Base-by-base conservation (phyloP, 2,113 vertebrate species). In the Cebidichthys violaceus region DNA sequence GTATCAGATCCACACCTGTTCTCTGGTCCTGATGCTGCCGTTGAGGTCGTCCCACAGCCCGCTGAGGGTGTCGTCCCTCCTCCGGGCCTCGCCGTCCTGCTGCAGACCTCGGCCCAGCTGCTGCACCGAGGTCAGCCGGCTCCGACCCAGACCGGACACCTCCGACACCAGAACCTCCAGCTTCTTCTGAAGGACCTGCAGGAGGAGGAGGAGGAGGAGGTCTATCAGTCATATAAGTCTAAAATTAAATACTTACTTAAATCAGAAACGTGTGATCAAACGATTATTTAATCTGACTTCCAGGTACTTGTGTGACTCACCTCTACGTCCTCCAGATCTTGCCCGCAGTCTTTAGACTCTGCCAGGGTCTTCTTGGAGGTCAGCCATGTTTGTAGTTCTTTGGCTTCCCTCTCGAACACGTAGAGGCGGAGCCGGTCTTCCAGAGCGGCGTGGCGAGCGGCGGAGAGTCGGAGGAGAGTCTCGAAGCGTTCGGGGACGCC, bases 291-390 rank as follows among this genome's bases (percentile, higher is more conserved):
- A 55, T 27, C n/a, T 13, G 13, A 20, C 59, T 20, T 20, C 4
- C 47, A 50, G 18, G 45, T 45, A 20, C 15, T 55, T 3, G 0
- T 18, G 2, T 0, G 64, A 47, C 72, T 78, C 76, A 96, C 97
- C 94, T 96, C 95, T n/a, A 96, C 90, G 22, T 94, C 95, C 68
- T 97, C 96, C 75, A 98, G 93, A 76, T 98, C 97, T 79, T 96
- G 96, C 37, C 97, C 96, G 0, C 89, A 96, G 88, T 98, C 96
- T 54, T 94, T 88, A 0, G 96, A 96, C 87, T 97, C 95, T 0
- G 95, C 96, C 9, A 89, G 1, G 2, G 89, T 89, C 68, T 92
- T 94, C 86, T 91, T 96, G 90, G 94, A 90, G 65, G 90, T 91
- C 85, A 97, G 89, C 97, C 97, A 99, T 70, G 92, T 77, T 22